Base-by-base conservation (phyloP, 2,888 invertebrate genomes). In the Scelioninae gen. 1 region DNA sequence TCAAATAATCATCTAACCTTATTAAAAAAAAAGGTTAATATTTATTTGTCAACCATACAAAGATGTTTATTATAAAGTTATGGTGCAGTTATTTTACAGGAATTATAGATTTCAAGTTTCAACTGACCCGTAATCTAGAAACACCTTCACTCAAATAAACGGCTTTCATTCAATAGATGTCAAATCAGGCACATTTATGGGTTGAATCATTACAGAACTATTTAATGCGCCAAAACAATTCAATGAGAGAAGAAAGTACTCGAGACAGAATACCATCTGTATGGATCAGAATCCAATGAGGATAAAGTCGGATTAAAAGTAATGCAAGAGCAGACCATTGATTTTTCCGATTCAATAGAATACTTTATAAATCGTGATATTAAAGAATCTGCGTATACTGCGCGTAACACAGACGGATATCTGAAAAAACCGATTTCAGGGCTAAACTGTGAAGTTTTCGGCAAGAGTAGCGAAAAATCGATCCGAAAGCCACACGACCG, bases 161-260 rank as follows among this genome's bases (percentile, higher is more conserved):
- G 29, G 78, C 66, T 49, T 31, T 81, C 68, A 84, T 85, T 69
- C 68, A 69, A 83, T 84, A 79, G 78, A 72, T 60, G 65, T 79
- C 53, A 51, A 69, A 79, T 75, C 75, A 84, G 55, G 45, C 76
- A 76, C 71, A 74, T 69, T 81, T 60, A 51, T 62, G 58, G 74
- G 82, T 63, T 16, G 49, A 72, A 49, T 47, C 71, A 74, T 84
- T 77, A 63, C 69, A 40, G 55, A 58, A 76, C 58, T 45, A 58
- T 66, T 76, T 66, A 40, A 65, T 58, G 31, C 51, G 34, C 31
- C 58, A 66, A 76, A 66, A 65, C 69, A 77, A 72, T 79, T 79
- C 60, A 34, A 71, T 60, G 58, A 74, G 47, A 45, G 58, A 66
- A 34, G 56, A 31, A 49, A 53, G 55, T 45, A 65, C 56, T 71